A percentile compares a stretch with the other conserved stretches of the same genome.
Evolutionary conservation across 2,888 invertebrate species (phyloP).

Genomic region (Ornithoptera alexandrae): DNA sequence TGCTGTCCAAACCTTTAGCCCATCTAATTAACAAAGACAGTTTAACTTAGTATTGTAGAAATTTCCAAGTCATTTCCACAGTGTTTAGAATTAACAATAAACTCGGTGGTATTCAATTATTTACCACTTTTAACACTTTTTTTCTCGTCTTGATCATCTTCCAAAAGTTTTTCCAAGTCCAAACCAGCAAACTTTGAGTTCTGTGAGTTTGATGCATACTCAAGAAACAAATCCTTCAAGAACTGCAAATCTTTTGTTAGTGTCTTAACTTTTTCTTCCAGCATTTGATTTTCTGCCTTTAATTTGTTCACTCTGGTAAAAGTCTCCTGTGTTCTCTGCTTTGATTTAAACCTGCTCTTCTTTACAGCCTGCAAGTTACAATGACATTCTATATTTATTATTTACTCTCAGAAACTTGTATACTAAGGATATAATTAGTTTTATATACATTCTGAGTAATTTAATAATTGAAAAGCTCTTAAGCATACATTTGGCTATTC

Average conservation of each 20-base stretch:
- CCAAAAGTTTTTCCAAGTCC: conserved; percentile 78
- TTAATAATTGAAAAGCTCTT: no score
- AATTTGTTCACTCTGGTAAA: conserved; percentile 86
- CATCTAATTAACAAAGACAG: no score
- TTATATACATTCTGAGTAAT: no score
- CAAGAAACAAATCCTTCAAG: conserved; percentile 89
- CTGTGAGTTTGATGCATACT: conserved; percentile 85
- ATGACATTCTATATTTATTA: background rate
- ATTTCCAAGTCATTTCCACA: background rate
- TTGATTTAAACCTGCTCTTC: conserved; percentile 88
- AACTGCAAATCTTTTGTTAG: conserved; percentile 90
- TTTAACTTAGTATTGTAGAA: no score
- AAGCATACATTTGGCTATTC: no score
- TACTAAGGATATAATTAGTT: background rate
- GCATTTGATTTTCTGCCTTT: conserved; percentile 87
- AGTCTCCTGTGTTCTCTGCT: conserved; percentile 88
- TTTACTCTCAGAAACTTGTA: background rate
- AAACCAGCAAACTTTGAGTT: conserved; percentile 78
- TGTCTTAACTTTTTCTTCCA: conserved; percentile 90
- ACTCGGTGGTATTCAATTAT: conserved; percentile 26
- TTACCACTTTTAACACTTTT: conserved; percentile 45
- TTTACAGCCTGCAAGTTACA: conserved; percentile 85
- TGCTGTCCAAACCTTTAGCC: no score
- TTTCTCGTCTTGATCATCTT: conserved; percentile 72
- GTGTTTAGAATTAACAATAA: background rate